Evolutionary conservation across 2,797 vertebrate species (phyloP), one percentile per base, ranked within the genome.

Genomic region (Antennarius maculatus): DNA sequence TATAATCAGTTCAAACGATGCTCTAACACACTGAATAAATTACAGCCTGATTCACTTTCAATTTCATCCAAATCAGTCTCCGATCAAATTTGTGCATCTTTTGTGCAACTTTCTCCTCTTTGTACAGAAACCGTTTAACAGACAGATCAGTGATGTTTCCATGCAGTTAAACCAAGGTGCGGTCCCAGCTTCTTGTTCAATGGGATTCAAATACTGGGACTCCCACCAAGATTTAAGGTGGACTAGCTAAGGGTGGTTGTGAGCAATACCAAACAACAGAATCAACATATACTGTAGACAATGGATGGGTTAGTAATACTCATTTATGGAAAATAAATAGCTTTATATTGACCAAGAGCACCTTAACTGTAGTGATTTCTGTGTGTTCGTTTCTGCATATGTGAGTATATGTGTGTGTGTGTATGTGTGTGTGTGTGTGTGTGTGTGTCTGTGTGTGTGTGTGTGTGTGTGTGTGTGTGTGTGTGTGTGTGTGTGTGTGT

Each of bases 261-360:
- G 87, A 83, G 61, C 86, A 78, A 85, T 85, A 83, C 58, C 79
- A 86, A 86, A 91, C 80, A 83, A 87, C 82, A 85, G 56, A 70
- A 62, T 90, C 84, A 76, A 90, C 88, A 88, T 83, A 63, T 81
- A 86, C 75, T 76, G 51, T 80, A 87, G 87, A 91, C 90, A 85
- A 88, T 91, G 89, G 77, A 86, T 88, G 88, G 81, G 88, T 92
- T 92, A 92, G 89, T 92, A 92, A 82, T 84, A 81, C 47, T 82
- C 54, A 46, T 79, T 69, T 74, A 85, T 69, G 47, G 70, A 77
- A 71, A 74, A 81, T 53, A 82, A 66, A 77, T 68, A 76, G 49
- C 48, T 85, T 61, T 8, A 34, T 72, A 65, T 46, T 50, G 59
- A 61, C 45, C 52, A 60, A 79, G 9, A 66, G 72, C 64, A 66